Percentiles rank a stretch among this genome's conserved stretches.
Conservation (phyloP, 2,113 vertebrate genomes). For the Rana temporaria region DNA sequence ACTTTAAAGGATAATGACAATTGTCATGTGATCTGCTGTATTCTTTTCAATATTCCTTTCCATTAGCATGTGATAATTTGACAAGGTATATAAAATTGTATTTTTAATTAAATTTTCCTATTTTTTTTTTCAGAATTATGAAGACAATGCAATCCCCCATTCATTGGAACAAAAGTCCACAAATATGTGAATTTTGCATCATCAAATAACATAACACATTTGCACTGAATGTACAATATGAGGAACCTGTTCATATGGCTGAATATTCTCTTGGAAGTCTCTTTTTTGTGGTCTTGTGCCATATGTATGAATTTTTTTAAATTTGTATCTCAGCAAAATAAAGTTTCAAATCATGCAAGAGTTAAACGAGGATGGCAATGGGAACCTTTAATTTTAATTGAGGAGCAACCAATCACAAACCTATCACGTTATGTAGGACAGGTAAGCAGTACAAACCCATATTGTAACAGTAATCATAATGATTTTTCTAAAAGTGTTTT, state of each 20-base stretch:
- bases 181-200: neutral
- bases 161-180: neutral
- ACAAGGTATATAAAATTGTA: too few relatives aligned
- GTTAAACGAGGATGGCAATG: slow-evolving; percentile 84
- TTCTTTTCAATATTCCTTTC: too few relatives aligned
- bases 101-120: neutral
- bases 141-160: neutral
- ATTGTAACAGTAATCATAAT: too few relatives aligned
- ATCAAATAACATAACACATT: neutral
- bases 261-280: slow-evolving; percentile 64
- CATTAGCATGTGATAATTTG: too few relatives aligned
- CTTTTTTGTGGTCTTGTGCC: slow-evolving; percentile 67
- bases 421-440: slow-evolving; percentile 77
- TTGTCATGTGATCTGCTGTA: too few relatives aligned
- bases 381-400: slow-evolving; percentile 82
- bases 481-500: too few relatives aligned
- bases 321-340: neutral
- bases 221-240: slow-evolving; percentile 51
- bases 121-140: slow-evolving; percentile 8
- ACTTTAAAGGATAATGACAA: too few relatives aligned
- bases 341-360: slow-evolving; percentile 63
- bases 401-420: slow-evolving; percentile 73
- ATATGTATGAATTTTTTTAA: slow-evolving; percentile 57
- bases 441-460: slow-evolving; percentile 71
- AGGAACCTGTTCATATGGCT: slow-evolving; percentile 69